Evolutionary conservation across 2,888 invertebrate species (phyloP), one percentile per base, ranked within the genome.

Genomic region (Clusia tigrina): DNA sequence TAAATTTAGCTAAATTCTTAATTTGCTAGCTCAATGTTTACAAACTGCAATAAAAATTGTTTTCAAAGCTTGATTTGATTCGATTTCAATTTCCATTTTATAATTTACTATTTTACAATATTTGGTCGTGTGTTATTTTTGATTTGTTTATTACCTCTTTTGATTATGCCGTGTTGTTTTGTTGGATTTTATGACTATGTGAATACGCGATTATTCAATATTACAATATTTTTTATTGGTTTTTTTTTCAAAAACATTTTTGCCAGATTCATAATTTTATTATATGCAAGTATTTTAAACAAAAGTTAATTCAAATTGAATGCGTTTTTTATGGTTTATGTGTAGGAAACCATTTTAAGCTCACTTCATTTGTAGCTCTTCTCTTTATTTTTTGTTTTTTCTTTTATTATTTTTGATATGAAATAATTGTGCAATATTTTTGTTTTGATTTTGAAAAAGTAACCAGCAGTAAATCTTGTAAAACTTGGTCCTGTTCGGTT

Each of bases 61-160:
- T 54, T 57, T 15, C 10, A 48, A 24, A 24, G 58, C 63, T 67
- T 62, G 54, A 62, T 54, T 26, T 52, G 12, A 46, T 22, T 25
- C 55, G 52, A 37, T 60, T 32, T 48, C 20, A 42, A 42, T 38
- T 56, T 23, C 18, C 42, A 38, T 60, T 56, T 65, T 70, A 3
- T 17, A 15, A 46, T 10, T 5, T n/a, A 53, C 15, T 12, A 25
- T 25, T 54, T 20, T 54, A 54, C 25, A 54, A 25, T 24, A 24
- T 63, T 70, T 70, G 67, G 52, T 37, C 48, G 65, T 74, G 51
- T 74, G 76, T 73, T 76, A 76, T 76, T 74, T 74, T 74, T 74
- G 74, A 67, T 74, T 67, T 60, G 24, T 48, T 54, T 46, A 53
- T 61, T 42, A 23, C 59, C 52, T n/a, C n/a, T n/a, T n/a, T n/a